Conservation (phyloP, 2,888 invertebrate species). For the Drosophila buzzatii region DNA sequence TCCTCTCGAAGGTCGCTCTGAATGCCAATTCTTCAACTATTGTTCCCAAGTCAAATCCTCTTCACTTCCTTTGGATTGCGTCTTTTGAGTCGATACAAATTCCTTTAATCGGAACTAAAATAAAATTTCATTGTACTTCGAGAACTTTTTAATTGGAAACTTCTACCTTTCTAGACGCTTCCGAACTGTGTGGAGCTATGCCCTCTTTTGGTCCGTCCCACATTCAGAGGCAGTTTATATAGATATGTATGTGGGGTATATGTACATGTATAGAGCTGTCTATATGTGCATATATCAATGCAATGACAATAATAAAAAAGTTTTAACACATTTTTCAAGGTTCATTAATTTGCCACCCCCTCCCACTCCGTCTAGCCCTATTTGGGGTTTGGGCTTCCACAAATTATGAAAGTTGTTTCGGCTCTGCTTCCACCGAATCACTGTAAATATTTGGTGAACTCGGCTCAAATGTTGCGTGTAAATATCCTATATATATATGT, state of each 20-base stretch:
- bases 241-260: neutral
- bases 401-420: constrained; percentile 46
- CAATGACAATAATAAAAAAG: constrained; percentile 67
- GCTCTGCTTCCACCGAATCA: constrained; percentile 54
- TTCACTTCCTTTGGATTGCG: neutral
- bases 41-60: neutral
- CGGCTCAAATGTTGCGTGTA: constrained; percentile 79
- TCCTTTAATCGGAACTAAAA: neutral
- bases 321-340: constrained; percentile 82
- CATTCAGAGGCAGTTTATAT: neutral
- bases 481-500: constrained; percentile 78
- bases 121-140: constrained; percentile 22
- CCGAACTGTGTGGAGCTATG: neutral
- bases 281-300: constrained; percentile 43
- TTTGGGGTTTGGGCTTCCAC: constrained; percentile 6
- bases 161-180: constrained; percentile 5
- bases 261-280: neutral
- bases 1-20: neutral
- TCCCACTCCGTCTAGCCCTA: neutral
- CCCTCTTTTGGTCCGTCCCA: neutral
- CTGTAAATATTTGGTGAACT: constrained; percentile 78
- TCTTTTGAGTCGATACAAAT: neutral
- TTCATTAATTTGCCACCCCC: constrained; percentile 70
- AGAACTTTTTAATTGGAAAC: constrained; percentile 55
- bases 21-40: neutral